Base-by-base conservation (phyloP, 2,888 invertebrate species). In the Meiosimyza platycephala region DNA sequence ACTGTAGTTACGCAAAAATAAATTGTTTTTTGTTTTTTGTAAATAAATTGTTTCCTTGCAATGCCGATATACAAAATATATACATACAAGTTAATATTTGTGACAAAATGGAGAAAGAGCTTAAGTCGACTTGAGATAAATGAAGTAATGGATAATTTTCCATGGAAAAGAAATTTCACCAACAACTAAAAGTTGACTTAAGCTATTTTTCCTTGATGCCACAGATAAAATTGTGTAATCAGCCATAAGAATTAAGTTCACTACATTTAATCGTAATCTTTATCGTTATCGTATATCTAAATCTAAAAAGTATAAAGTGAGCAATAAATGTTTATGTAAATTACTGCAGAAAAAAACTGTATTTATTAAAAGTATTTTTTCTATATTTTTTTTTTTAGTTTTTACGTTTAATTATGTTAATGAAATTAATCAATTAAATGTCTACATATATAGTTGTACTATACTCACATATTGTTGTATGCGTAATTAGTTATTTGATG, bases 241-340 rank as follows among this genome's bases (percentile, higher is more conserved):
- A 83, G 84, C 83, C 83, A 83, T 83, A 82, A 82, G 71, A 80
- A 77, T 74, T 84, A 84, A 84, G 83, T 81, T 82, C 78, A 78
- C 77, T 78, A 77, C 80, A 83, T 78, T 67, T 22, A 62, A 67
- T 68, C 59, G 59, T 57, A 33, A 60, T 33, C 40, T 60, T 40
- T 28, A 33, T 60, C n/a, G 22, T 60, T 33, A 60, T 28, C 33
- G 7, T 40, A 52, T 68, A 13, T 65, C 47, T 68, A 47, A 65
- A 50, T 51, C 48, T 57, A 51, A 57, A 57, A 13, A 28, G 40
- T 33, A 54, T 9, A 16, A 52, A 33, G 50, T 60, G 62, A 55
- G 60, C 59, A 68, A 74, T 74, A 68, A 64, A 72, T 70, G 48
- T 63, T 67, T 62, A 64, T 69, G 65, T 52, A 48, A 65, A 69